These are phyloP conservation scores for Nesogale talazaci DNA, from an alignment of 2,113 vertebrate genomes.

Conservation along the genomic window DNA sequence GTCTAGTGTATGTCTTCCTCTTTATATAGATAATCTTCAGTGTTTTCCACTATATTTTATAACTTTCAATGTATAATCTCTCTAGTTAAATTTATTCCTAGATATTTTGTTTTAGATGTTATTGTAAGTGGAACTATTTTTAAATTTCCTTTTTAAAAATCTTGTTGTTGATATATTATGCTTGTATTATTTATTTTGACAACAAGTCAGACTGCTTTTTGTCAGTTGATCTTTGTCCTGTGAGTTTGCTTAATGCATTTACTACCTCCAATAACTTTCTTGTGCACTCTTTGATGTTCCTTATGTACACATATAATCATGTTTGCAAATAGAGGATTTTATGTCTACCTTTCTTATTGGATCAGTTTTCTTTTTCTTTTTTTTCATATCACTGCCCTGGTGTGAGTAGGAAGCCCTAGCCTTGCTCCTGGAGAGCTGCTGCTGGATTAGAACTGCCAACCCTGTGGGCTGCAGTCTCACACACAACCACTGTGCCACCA, in stretches of 20 bases:
- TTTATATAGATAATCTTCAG: too few relatives aligned
- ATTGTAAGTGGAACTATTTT: neutral
- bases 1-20: too few relatives aligned
- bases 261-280: neutral
- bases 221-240: neutral
- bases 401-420: too few relatives aligned
- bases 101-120: neutral
- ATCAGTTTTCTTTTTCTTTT: neutral
- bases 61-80: too few relatives aligned
- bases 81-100: too few relatives aligned
- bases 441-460: too few relatives aligned
- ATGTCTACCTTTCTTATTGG: neutral
- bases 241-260: neutral
- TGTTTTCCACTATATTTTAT: too few relatives aligned
- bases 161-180: neutral
- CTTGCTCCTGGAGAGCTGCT: too few relatives aligned
- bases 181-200: too few relatives aligned
- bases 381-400: too few relatives aligned
- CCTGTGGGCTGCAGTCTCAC: too few relatives aligned
- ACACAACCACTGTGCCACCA: too few relatives aligned
- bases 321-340: neutral
- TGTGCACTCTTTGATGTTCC: neutral
- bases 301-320: neutral
- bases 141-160: neutral
- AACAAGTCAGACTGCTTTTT: neutral